Percentiles rank a stretch among this genome's conserved stretches.
These are phyloP conservation scores for Chironomus tepperi DNA, from an alignment of 1,140 invertebrate species.

Conservation along the genomic window DNA sequence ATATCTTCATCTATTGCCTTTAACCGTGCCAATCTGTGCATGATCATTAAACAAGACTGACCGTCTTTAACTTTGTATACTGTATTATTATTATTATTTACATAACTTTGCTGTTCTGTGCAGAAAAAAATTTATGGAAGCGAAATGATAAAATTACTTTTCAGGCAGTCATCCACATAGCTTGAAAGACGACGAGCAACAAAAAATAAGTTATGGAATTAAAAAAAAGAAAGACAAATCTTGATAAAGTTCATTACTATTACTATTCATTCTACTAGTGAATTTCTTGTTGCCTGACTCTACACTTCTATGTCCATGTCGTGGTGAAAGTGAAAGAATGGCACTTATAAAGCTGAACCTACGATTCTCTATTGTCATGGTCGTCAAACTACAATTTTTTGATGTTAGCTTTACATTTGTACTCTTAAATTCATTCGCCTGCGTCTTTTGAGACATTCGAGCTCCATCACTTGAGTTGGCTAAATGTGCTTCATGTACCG, in stretches of 20 bases:
- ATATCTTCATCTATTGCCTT: no score
- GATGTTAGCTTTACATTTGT: conserved; percentile 6
- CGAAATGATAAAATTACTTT: no score
- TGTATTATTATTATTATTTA: no score
- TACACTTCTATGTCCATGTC: neutral
- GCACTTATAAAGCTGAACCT: neutral
- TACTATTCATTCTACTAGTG: neutral
- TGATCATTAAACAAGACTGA: no score
- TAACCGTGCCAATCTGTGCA: no score
- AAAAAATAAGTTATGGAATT: no score
- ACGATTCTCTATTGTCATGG: neutral
- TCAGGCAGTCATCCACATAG: no score
- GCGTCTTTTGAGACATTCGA: neutral
- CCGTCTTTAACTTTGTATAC: no score
- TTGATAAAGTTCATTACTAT: neutral
- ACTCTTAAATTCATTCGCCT: neutral
- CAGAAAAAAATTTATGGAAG: no score
- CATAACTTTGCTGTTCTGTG: no score
- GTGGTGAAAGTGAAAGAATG: conserved; percentile 6
- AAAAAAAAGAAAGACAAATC: neutral
- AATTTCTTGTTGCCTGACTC: neutral
- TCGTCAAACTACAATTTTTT: neutral
- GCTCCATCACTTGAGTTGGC: neutral
- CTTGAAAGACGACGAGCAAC: no score
- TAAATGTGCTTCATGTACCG: neutral